phyloP scores from a whole-genome alignment of 2,113 vertebrate species.

The Alethe diademata region DNA sequence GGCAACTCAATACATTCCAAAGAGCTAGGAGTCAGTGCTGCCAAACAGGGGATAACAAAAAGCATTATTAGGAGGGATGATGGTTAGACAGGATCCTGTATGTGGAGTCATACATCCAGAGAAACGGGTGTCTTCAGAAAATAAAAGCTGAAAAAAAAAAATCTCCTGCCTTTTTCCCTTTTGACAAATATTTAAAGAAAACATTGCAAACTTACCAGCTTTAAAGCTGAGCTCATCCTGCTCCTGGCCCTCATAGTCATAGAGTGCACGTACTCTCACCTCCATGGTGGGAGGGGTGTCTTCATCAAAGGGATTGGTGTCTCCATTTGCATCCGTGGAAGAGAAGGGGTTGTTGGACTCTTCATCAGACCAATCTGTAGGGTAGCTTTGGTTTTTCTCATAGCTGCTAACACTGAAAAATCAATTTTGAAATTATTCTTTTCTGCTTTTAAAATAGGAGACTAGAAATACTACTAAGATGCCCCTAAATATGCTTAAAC shows the following conservation, averaged over 20 bases:
- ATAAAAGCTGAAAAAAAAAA: neutral
- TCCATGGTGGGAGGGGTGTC: conserved; percentile 76
- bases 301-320: conserved; percentile 94
- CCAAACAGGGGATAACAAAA: neutral
- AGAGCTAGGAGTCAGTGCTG: neutral
- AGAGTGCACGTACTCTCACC: conserved; percentile 89
- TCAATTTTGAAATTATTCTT: neutral
- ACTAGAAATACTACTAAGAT: neutral
- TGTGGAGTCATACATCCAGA: neutral
- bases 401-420: conserved; percentile 81
- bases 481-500: neutral
- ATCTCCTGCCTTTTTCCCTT: neutral
- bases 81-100: neutral
- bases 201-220: conserved; percentile 78
- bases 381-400: conserved; percentile 83
- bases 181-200: neutral
- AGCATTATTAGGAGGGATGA: accelerated
- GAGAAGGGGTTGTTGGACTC: conserved; percentile 91
- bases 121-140: neutral
- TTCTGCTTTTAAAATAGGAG: neutral
- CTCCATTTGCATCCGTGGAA: conserved; percentile 82
- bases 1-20: neutral
- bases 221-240: conserved; percentile 97
- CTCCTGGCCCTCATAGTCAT: conserved; percentile 97
- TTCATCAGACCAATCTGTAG: conserved; percentile 90